A percentile compares a stretch with the other conserved stretches of the same genome.
phyloP scores from a whole-genome alignment of 2,797 vertebrate genomes.

The Vespertilio murinus region DNA sequence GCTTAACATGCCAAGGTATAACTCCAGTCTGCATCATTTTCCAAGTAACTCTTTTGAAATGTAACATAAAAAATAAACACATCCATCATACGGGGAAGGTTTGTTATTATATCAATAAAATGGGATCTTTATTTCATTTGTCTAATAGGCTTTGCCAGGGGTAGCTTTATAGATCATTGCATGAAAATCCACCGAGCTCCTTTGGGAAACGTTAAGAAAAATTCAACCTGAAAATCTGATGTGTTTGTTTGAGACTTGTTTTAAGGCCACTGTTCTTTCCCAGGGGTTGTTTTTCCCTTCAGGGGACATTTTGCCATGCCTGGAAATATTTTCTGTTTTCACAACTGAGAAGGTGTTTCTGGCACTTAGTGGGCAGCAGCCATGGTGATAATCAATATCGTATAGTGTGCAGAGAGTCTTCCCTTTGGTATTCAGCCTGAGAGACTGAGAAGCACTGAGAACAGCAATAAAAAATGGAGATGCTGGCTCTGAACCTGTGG shows the following conservation, averaged over 20 bases:
- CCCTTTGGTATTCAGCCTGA: neutral
- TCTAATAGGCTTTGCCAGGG: neutral
- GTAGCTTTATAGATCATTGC: constrained; percentile 10
- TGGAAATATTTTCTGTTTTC: constrained; percentile 25
- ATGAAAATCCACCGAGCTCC: neutral
- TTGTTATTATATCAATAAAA: neutral
- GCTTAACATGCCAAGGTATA: neutral
- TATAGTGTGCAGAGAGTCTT: neutral
- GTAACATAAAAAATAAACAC: neutral
- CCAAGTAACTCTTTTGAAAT: constrained; percentile 15
- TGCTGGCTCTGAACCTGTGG: neutral
- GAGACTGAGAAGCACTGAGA: neutral
- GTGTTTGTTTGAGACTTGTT: constrained; percentile 41
- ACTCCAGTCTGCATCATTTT: neutral
- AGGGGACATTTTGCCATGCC: neutral
- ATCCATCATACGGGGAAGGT: neutral
- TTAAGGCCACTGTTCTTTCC: constrained; percentile 18
- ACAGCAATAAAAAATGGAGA: neutral
- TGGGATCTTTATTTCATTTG: constrained; percentile 24
- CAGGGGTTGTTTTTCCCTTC: neutral
- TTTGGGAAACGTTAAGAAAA: constrained; percentile 44
- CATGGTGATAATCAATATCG: neutral
- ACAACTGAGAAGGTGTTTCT: neutral
- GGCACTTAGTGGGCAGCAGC: neutral
- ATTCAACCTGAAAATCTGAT: constrained; percentile 25